Base-by-base conservation (phyloP, 2,113 vertebrate species). In the Vulpes lagopus region DNA sequence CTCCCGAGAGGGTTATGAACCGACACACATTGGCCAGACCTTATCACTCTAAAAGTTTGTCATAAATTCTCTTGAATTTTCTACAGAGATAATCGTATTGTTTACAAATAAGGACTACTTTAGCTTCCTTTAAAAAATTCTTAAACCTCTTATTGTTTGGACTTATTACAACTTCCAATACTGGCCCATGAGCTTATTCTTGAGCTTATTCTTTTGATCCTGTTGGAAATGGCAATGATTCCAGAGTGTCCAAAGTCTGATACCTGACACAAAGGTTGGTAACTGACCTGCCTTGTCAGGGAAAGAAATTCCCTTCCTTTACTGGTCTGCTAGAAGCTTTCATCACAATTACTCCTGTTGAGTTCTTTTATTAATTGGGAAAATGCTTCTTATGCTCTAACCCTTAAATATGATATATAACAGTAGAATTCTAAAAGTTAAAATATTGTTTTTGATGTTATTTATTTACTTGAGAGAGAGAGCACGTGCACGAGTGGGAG, bases 111-210 rank as follows among this genome's bases (percentile, higher is more conserved):
- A 83, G 51, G 25, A 89, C 49, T 69, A 38, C 60, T 53, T 67
- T 69, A 67, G 30, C 30, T 19, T 74, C 76, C 38, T 96, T 78
- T 23, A 2, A 93, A 65, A 88, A 69, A 67, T 83, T 83, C 65
- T 89, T 93, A 93, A 69, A 53, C 67, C 15, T 92, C 55, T 91
- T 60, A 43, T 88, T 88, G 73, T 32, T 95, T 95, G 74, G 43
- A 94, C 74, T 65, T 88, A 43, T 65, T 74, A 64, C n/a, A 88
- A 43, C 22, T 49, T 74, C 55, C 76, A 73, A 7, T 64, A 62
- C 43, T 62, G 81, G 69, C 73, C 19, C 30, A 38, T 86, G 89
- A 92, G 12, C 53, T 86, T 51, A 60, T 92, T 87, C 25, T 80
- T 86, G 89, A 92, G 12, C 62, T 86, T 51, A 60, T 92, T 87